These are phyloP conservation scores for Magallana ariakensis DNA, from an alignment of 1,140 invertebrate species.

Conservation along the genomic window DNA sequence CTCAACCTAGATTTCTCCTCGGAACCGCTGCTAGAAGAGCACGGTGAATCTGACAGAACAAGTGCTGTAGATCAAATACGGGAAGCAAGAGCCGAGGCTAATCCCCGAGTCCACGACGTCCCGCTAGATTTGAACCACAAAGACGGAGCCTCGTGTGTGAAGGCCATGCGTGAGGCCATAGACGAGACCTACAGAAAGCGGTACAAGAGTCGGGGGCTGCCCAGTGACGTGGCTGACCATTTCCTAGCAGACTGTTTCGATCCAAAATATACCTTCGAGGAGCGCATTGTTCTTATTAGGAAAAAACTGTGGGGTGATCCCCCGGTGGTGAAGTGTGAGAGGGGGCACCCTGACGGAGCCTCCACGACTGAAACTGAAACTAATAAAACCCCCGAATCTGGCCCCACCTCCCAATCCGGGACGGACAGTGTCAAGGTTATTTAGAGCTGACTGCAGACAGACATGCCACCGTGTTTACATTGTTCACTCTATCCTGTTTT, in stretches of 20 bases:
- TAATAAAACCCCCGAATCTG: background rate
- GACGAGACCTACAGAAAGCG: background rate
- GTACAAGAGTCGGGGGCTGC: conserved; percentile 1
- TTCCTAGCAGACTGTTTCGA: conserved; percentile 55
- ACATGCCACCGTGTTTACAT: background rate
- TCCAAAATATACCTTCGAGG: conserved; percentile 55
- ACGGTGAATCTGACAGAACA: background rate
- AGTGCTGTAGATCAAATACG: background rate
- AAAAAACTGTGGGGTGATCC: conserved; percentile 50
- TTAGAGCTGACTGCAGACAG: background rate
- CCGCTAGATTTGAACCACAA: conserved; percentile 25
- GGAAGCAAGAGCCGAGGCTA: background rate
- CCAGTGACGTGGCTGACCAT: conserved; percentile 41
- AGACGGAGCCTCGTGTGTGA: background rate
- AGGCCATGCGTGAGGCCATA: background rate
- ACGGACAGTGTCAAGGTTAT: background rate
- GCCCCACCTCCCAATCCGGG: background rate
- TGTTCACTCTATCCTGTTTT: background rate
- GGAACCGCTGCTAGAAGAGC: background rate
- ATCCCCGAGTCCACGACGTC: conserved; percentile 15
- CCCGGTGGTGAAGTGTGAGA: conserved; percentile 37
- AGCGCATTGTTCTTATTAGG: conserved; percentile 54
- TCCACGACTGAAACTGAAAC: conserved; percentile 41
- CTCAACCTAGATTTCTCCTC: background rate
- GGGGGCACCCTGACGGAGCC: conserved; percentile 54